Percentiles rank a stretch among this genome's conserved stretches.
Conservation (phyloP, 2,888 invertebrate genomes). For the Meandrusa payeni region DNA sequence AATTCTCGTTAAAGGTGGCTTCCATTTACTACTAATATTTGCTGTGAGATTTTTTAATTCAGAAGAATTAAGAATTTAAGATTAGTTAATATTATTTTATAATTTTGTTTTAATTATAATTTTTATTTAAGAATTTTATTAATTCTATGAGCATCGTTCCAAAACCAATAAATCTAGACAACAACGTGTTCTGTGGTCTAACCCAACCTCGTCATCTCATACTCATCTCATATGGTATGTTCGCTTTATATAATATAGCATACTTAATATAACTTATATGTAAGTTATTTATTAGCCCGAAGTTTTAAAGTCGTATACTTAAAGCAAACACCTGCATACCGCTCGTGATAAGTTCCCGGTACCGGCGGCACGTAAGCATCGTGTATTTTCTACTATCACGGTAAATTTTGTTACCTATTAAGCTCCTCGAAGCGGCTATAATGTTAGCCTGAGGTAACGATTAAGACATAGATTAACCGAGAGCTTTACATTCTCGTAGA, state of each 20-base stretch:
- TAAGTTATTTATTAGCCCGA: conserved; percentile 25
- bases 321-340: conserved; percentile 64
- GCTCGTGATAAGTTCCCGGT: conserved; percentile 61
- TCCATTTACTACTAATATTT: too few species aligned
- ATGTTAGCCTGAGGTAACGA: conserved; percentile 78
- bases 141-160: too few species aligned
- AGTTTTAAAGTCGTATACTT: conserved; percentile 30
- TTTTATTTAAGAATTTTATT: too few species aligned
- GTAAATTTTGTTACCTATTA: conserved; percentile 80
- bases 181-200: too few species aligned
- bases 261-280: conserved; percentile 4
- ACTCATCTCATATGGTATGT: too few species aligned
- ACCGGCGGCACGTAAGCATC: conserved; percentile 68
- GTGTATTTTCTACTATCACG: conserved; percentile 77
- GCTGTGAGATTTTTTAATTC: too few species aligned
- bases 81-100: too few species aligned
- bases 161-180: too few species aligned
- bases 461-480: conserved; percentile 63
- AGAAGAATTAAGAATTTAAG: too few species aligned
- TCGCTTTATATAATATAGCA: not conserved
- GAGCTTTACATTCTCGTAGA: conserved; percentile 35
- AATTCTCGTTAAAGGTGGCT: too few species aligned
- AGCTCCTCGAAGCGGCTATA: conserved; percentile 77
- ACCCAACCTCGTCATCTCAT: too few species aligned
- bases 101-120: too few species aligned